These are phyloP conservation scores for Diplogasteroides magnus DNA, from an alignment of 1,140 invertebrate genomes.

Conservation along the genomic window DNA sequence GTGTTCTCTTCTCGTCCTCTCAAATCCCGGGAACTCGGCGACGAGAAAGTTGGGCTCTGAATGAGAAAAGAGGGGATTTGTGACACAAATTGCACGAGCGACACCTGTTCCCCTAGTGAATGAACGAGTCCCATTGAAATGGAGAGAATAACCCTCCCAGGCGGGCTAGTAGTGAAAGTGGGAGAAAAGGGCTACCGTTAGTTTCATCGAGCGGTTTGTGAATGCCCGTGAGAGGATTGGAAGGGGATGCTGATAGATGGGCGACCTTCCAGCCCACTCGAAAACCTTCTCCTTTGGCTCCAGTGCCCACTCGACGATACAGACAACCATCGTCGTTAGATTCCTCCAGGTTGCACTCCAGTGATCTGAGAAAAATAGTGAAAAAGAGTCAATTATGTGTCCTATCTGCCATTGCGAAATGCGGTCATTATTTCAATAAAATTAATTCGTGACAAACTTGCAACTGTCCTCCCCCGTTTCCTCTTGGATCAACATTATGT, in stretches of 20 bases:
- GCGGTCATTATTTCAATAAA: neutral
- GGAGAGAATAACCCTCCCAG: too few relatives aligned
- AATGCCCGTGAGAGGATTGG: conserved; percentile 29
- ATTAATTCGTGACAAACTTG: conserved; percentile 3
- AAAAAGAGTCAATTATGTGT: too few relatives aligned
- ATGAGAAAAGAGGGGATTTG: conserved; percentile 1
- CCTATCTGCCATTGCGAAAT: too few relatives aligned
- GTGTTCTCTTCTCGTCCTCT: neutral
- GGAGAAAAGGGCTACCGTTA: neutral
- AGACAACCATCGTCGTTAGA: conserved; percentile 13
- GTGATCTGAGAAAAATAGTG: conserved; percentile 12
- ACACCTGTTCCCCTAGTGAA: neutral
- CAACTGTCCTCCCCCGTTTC: conserved; percentile 8
- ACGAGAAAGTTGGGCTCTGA: conserved; percentile 15
- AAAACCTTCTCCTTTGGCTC: conserved; percentile 21
- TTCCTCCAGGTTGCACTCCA: conserved; percentile 15
- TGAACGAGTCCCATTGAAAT: too few relatives aligned
- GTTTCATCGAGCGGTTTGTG: conserved; percentile 12
- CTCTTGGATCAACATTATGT: neutral
- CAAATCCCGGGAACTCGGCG: conserved; percentile 19
- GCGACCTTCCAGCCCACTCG: conserved; percentile 24
- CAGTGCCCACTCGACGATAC: conserved; percentile 20
- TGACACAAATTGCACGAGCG: neutral
- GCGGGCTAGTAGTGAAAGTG: too few relatives aligned
- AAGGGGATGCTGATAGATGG: conserved; percentile 12